Base-by-base conservation (phyloP, 2,113 vertebrate species). In the Typhlomys cinereus region DNA sequence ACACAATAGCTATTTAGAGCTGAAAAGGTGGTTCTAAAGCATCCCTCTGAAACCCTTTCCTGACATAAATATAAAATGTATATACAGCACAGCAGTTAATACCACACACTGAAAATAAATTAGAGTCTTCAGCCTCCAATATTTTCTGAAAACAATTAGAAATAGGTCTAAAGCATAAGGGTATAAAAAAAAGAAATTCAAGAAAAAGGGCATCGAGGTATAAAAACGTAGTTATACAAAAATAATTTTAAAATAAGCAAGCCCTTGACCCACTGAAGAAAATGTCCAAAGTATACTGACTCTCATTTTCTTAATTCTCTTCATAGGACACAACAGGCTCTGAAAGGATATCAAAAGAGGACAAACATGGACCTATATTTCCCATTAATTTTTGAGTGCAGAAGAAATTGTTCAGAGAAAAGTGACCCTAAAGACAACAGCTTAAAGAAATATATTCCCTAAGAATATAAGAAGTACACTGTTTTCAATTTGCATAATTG, bases 11-110 rank as follows among this genome's bases (percentile, higher is more conserved):
- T 97, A 97, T 98, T 98, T 98, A 98, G 98, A 98, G 98, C 97
- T 96, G 69, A 97, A 98, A 98, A 98, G 98, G 98, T 98, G 98
- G 97, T 97, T 98, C 97, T 97, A 97, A 98, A 98, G 98, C 97
- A 98, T 97, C 98, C 98, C 98, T 98, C 95, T 98, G 98, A 97
- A 98, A 97, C 97, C 93, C 96, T 98, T 98, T 97, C 95, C 98
- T 97, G 97, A 98, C 97, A 98, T 98, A 98, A 98, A 98, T 98
- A 98, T 97, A 98, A 98, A 98, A 98, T 98, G 98, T 98, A 98
- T 98, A 98, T 98, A 97, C 97, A 98, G 97, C 97, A 97, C 96
- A 98, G 96, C 97, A 98, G 96, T 98, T 98, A 98, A 98, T 94
- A 98, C 96, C 97, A 97, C 97, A 97, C 97, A 98, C 62, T 97